Percentiles rank a stretch among this genome's conserved stretches.
phyloP scores from a whole-genome alignment of 2,888 invertebrate genomes.

The Litoditis marina region DNA sequence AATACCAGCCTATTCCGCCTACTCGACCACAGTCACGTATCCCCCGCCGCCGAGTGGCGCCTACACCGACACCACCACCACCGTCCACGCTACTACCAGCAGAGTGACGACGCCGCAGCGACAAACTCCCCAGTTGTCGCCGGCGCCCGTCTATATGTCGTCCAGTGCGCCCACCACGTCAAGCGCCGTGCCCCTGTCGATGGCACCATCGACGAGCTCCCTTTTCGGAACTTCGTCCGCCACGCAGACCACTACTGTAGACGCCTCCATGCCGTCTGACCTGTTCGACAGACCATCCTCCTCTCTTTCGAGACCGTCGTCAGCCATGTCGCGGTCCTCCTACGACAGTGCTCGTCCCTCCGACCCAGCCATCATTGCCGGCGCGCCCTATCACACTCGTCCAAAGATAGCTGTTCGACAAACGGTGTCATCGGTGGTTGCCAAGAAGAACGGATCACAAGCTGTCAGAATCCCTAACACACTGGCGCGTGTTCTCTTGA shows the following conservation, averaged over 20 bases:
- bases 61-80: constrained; percentile 5
- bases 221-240: constrained; percentile 2
- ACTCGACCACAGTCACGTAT: constrained; percentile 18
- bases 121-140: constrained; percentile 18
- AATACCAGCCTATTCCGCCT: constrained; percentile 33
- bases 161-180: constrained; percentile 5
- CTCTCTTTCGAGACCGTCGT: constrained; percentile 23
- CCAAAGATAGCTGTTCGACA: constrained; percentile 28
- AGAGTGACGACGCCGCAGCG: constrained; percentile 4
- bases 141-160: constrained; percentile 6
- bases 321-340: constrained; percentile 16
- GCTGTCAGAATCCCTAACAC: constrained; percentile 44
- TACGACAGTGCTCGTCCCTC: not conserved
- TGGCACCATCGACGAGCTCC: not conserved
- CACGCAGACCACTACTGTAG: constrained; percentile 6
- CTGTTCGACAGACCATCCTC: constrained; percentile 1
- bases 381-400: constrained; percentile 46
- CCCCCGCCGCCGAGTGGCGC: constrained; percentile 21
- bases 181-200: not conserved
- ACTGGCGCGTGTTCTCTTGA: constrained; percentile 61
- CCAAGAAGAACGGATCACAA: constrained; percentile 8
- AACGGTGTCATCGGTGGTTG: constrained; percentile 24
- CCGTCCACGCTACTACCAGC: not conserved
- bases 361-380: constrained; percentile 53
- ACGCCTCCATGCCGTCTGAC: not conserved